A percentile compares a stretch with the other conserved stretches of the same genome.
Conservation (phyloP, 2,888 invertebrate species). For the Stenolophus ochropezus region DNA sequence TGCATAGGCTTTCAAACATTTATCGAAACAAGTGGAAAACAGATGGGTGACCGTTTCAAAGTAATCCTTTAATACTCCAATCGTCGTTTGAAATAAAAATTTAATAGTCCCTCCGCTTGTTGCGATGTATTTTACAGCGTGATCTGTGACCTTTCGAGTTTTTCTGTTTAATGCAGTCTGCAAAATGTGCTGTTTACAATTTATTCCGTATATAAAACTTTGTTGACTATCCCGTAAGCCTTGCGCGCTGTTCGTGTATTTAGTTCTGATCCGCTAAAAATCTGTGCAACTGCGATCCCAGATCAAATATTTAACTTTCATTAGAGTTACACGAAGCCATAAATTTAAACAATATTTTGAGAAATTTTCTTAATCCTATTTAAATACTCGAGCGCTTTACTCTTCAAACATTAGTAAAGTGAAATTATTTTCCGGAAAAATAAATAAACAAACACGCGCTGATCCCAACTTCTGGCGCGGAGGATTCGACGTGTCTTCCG, state of each 20-base stretch:
- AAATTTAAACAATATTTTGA: constrained; percentile 30
- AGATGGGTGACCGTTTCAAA: too few relatives aligned
- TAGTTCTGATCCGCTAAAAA: neutral
- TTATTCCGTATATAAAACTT: neutral
- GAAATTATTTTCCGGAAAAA: constrained; percentile 40
- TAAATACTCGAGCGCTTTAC: neutral
- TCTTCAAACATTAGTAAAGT: constrained; percentile 44
- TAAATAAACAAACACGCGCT: constrained; percentile 40
- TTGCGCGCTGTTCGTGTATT: neutral
- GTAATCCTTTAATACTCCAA: too few relatives aligned
- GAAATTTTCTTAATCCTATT: constrained; percentile 24
- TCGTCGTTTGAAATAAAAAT: too few relatives aligned
- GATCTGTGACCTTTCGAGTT: too few relatives aligned
- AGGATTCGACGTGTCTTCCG: constrained; percentile 22
- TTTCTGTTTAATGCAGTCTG: neutral
- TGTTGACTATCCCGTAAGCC: neutral
- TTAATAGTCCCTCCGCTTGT: too few relatives aligned
- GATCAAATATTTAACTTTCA: constrained; percentile 27
- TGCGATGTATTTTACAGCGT: too few relatives aligned
- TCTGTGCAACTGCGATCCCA: neutral
- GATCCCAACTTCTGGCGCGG: neutral
- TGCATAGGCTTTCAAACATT: too few relatives aligned
- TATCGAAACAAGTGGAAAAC: too few relatives aligned
- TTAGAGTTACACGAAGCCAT: constrained; percentile 18
- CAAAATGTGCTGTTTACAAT: neutral